phyloP scores from a whole-genome alignment of 2,888 invertebrate species.

The Andricus curvator region DNA sequence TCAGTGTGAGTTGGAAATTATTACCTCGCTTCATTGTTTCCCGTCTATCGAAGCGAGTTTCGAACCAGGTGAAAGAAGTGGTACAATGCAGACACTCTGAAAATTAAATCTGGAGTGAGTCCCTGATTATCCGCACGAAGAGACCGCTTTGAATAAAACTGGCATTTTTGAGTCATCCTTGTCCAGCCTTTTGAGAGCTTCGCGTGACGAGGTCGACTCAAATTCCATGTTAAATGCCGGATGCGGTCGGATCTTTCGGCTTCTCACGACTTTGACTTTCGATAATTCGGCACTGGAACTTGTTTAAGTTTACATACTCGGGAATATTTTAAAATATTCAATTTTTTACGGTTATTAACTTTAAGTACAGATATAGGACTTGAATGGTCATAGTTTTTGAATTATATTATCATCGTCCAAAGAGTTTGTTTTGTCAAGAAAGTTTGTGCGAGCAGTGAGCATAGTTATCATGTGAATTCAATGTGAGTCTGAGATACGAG shows the following conservation, averaged over 20 bases:
- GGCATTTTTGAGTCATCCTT: conserved; percentile 30
- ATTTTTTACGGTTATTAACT: too few species aligned
- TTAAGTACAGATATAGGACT: too few species aligned
- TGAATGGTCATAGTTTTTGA: neutral
- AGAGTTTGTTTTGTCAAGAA: neutral
- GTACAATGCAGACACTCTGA: conserved; percentile 32
- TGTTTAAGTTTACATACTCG: neutral
- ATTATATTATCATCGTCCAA: too few species aligned
- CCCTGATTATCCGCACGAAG: conserved; percentile 56
- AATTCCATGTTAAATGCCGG: conserved; percentile 56
- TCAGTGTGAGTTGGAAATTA: neutral
- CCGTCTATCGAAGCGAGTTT: conserved; percentile 22
- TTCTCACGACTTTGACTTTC: conserved; percentile 53
- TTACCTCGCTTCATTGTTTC: conserved; percentile 1
- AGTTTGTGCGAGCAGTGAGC: neutral
- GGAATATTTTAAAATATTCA: neutral
- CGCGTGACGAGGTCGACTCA: conserved; percentile 50
- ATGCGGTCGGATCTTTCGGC: conserved; percentile 50
- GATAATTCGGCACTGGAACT: conserved; percentile 24
- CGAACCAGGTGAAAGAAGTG: neutral
- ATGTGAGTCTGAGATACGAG: neutral
- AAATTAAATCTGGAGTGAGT: conserved; percentile 21
- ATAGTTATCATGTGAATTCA: conserved; percentile 15
- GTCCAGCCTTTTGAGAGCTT: conserved; percentile 36
- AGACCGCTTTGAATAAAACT: conserved; percentile 42